Evolutionary conservation across 2,888 invertebrate genomes (phyloP).

Genomic region (Pammene aurita): DNA sequence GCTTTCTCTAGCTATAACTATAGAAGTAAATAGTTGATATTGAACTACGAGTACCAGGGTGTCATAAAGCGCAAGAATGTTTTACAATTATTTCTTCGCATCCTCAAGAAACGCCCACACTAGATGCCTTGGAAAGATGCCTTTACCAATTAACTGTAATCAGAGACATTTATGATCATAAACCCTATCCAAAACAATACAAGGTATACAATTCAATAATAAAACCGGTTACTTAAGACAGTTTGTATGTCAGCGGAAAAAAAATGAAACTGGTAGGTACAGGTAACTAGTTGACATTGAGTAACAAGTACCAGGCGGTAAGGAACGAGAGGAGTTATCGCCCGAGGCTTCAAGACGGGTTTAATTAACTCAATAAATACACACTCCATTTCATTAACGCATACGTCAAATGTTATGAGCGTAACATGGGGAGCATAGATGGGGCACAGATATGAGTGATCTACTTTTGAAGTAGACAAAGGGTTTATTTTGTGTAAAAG

Average conservation of each 20-base stretch:
- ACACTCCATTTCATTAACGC: conserved; percentile 80
- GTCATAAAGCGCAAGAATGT: conserved; percentile 9
- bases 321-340: conserved; percentile 34
- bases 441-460: conserved; percentile 30
- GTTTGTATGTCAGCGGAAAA: neutral
- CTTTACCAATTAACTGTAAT: conserved; percentile 12
- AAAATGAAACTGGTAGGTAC: conserved; percentile 20
- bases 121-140: conserved; percentile 17
- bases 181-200: neutral
- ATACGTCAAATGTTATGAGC: conserved; percentile 80
- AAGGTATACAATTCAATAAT: neutral
- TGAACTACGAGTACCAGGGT: conserved; percentile 26
- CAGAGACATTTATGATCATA: neutral
- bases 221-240: neutral
- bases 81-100: conserved; percentile 18
- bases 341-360: conserved; percentile 67
- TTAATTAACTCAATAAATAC: conserved; percentile 83
- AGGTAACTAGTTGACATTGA: conserved; percentile 28
- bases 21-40: conserved; percentile 28
- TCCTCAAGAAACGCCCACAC: conserved; percentile 22
- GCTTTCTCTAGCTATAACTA: conserved; percentile 20
- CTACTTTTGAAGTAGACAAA: conserved; percentile 26
- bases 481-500: conserved; percentile 13
- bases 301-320: conserved; percentile 30
- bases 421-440: conserved; percentile 44